Evolutionary conservation across 2,888 invertebrate genomes (phyloP).

Genomic region (Polymixis flavicincta): DNA sequence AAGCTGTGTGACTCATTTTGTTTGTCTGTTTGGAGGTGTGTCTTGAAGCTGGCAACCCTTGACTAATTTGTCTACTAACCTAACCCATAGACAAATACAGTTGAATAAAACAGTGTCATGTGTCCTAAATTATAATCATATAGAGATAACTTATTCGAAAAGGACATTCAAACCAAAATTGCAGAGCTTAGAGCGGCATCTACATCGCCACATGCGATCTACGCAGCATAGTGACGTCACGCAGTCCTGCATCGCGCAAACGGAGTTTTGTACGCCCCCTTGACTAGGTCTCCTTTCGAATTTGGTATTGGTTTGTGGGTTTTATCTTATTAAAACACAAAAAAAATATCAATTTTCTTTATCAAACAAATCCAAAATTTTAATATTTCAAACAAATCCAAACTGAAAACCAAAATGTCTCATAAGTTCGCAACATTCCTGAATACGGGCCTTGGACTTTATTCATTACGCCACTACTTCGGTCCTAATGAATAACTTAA

Average conservation of each 20-base stretch:
- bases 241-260: too few species aligned
- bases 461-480: constrained; percentile 3
- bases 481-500: background rate
- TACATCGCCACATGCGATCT: too few species aligned
- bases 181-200: background rate
- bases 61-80: constrained; percentile 1
- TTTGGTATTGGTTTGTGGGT: too few species aligned
- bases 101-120: background rate
- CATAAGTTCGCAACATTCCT: background rate
- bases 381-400: background rate
- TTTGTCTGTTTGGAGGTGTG: constrained; percentile 26
- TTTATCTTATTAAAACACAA: too few species aligned
- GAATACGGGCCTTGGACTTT: background rate
- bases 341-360: background rate
- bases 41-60: constrained; percentile 18
- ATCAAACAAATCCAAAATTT: too few species aligned
- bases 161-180: background rate
- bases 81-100: background rate
- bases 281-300: too few species aligned
- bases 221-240: too few species aligned
- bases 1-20: constrained; percentile 34
- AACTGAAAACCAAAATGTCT: background rate
- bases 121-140: background rate
- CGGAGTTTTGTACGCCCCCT: too few species aligned
- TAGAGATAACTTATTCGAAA: background rate